Percentiles rank a stretch among this genome's conserved stretches.
phyloP scores from a whole-genome alignment of 2,888 invertebrate species.

The Xestia rhomboidea region DNA sequence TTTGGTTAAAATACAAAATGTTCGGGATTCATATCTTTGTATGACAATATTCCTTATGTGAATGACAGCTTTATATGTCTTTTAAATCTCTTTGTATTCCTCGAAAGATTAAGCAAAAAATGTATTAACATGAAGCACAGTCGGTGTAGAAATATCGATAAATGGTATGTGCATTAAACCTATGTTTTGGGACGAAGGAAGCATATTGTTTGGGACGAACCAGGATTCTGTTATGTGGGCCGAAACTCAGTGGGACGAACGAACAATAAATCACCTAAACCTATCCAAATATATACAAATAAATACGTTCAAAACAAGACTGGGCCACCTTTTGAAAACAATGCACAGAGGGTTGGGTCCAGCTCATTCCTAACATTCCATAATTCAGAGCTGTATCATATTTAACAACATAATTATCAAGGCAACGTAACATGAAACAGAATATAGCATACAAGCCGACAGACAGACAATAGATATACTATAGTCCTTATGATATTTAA shows the following conservation, averaged over 20 bases:
- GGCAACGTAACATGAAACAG: constrained; percentile 33
- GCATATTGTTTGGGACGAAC: too few species aligned
- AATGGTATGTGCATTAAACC: background rate
- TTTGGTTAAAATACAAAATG: too few species aligned
- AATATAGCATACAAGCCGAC: constrained; percentile 43
- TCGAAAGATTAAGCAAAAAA: too few species aligned
- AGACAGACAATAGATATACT: constrained; percentile 44
- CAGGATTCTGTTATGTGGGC: too few species aligned
- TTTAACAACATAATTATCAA: constrained; percentile 48
- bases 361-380: constrained; percentile 34
- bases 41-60: too few species aligned
- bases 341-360: constrained; percentile 29
- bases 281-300: too few species aligned
- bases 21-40: too few species aligned
- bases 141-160: background rate
- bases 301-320: background rate
- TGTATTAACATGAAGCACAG: background rate
- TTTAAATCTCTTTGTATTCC: too few species aligned
- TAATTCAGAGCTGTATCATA: constrained; percentile 32
- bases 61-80: too few species aligned
- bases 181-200: too few species aligned
- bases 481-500: constrained; percentile 54
- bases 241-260: too few species aligned
- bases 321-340: constrained; percentile 17
- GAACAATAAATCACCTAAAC: too few species aligned